A percentile compares a stretch with the other conserved stretches of the same genome.
phyloP scores from a whole-genome alignment of 2,888 invertebrate genomes.

The Labia minor region DNA sequence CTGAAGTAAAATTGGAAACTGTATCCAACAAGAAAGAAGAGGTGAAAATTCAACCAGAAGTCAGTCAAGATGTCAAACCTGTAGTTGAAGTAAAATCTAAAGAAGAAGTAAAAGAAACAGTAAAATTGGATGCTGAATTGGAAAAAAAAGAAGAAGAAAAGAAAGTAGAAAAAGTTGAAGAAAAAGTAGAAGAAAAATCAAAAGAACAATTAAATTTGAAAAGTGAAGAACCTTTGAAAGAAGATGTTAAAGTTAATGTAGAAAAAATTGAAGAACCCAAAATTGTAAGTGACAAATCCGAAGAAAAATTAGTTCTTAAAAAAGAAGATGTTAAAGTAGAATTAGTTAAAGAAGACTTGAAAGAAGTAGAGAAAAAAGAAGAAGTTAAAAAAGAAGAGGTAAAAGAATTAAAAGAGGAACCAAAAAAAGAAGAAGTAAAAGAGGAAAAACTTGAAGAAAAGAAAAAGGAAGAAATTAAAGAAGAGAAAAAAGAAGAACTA shows the following conservation, averaged over 20 bases:
- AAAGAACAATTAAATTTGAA: conserved; percentile 27
- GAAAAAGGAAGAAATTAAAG: conserved; percentile 17
- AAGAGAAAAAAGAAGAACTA: conserved; percentile 22
- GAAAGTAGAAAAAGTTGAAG: conserved; percentile 19
- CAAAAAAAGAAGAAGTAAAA: conserved; percentile 15
- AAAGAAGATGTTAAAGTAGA: conserved; percentile 18
- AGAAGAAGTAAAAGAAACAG: conserved; percentile 16
- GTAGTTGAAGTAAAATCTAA: conserved; percentile 17
- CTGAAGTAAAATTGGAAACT: conserved; percentile 20
- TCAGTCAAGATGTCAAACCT: background rate
- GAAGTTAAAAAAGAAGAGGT: conserved; percentile 25
- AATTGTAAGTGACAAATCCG: conserved; percentile 24
- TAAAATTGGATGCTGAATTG: conserved; percentile 15
- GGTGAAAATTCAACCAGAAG: conserved; percentile 17
- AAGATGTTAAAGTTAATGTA: conserved; percentile 25
- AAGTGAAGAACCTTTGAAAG: conserved; percentile 27
- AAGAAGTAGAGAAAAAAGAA: conserved; percentile 20
- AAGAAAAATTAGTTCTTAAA: conserved; percentile 25
- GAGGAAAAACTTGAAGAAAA: conserved; percentile 23
- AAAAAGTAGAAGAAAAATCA: conserved; percentile 25
- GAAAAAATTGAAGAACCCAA: conserved; percentile 25
- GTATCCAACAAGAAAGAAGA: conserved; percentile 23
- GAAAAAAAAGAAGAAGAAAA: conserved; percentile 26
- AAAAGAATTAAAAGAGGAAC: conserved; percentile 25
- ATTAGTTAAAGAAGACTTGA: conserved; percentile 20